A percentile compares a stretch with the other conserved stretches of the same genome.
These are phyloP conservation scores for Amblyopsis rosae DNA, from an alignment of 2,113 vertebrate genomes.

Conservation along the genomic window DNA sequence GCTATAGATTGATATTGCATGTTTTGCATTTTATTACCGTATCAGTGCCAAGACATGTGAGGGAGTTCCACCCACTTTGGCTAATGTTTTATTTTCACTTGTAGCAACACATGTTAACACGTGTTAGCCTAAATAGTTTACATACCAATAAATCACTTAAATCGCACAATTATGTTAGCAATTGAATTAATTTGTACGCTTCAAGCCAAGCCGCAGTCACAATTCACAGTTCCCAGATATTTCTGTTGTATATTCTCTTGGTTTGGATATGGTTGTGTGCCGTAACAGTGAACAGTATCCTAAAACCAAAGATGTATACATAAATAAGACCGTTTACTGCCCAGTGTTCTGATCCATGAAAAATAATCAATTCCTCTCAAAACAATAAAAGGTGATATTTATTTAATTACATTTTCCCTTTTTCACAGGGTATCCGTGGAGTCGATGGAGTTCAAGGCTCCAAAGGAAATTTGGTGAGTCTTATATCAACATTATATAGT, in stretches of 20 bases:
- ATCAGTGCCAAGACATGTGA: conserved; percentile 20
- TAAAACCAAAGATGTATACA: no score
- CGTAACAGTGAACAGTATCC: no score
- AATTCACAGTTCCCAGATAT: no score
- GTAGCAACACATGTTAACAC: conserved; percentile 13
- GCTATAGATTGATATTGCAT: no score
- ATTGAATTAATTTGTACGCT: conserved; percentile 1
- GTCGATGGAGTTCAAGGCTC: conserved; percentile 85
- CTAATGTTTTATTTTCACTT: conserved; percentile 10
- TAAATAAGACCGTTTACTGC: no score
- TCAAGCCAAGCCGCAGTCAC: background rate
- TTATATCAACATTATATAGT: background rate
- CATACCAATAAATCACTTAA: conserved; percentile 10
- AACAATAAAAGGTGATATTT: no score
- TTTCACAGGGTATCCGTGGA: conserved; percentile 80
- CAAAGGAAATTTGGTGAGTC: conserved; percentile 87
- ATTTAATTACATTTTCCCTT: background rate
- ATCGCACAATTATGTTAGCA: background rate
- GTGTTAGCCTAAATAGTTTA: background rate
- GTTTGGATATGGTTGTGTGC: no score
- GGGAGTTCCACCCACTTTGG: conserved; percentile 4
- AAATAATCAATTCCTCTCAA: no score
- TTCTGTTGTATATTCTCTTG: no score
- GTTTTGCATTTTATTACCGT: no score
- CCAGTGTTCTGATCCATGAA: no score